A percentile compares a stretch with the other conserved stretches of the same genome.
phyloP scores from a whole-genome alignment of 2,797 vertebrate species.

The Sebastiscus tertius region DNA sequence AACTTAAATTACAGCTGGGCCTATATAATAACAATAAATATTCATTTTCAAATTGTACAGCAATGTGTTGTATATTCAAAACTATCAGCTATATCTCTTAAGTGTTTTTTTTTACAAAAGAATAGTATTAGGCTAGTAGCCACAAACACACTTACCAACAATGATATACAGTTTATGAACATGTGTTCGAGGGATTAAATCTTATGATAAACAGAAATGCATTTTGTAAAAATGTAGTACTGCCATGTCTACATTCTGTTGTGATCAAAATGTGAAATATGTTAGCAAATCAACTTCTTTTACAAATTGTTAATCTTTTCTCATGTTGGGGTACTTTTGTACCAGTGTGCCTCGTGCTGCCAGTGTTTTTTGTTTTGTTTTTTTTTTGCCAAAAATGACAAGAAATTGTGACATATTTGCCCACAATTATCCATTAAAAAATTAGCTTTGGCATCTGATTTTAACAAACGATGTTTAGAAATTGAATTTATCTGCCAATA shows the following conservation, averaged over 20 bases:
- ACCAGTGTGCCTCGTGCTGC: conserved; percentile 9
- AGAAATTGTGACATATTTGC: conserved; percentile 30
- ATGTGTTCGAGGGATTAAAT: conserved; percentile 47
- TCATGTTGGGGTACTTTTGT: conserved; percentile 11
- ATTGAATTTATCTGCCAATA: conserved; percentile 50
- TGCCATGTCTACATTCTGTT: conserved; percentile 50
- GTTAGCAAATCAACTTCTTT: conserved; percentile 20
- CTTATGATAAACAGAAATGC: conserved; percentile 43
- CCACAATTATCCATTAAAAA: conserved; percentile 58
- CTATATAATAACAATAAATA: conserved; percentile 71
- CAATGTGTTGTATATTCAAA: conserved; percentile 72
- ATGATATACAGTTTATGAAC: conserved; percentile 62
- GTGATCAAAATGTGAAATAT: conserved; percentile 48
- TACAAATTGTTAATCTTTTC: conserved; percentile 21
- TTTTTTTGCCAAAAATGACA: conserved; percentile 21
- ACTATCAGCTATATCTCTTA: conserved; percentile 70
- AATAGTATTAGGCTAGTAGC: conserved; percentile 67
- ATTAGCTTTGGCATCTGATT: conserved; percentile 73
- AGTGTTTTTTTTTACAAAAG: conserved; percentile 69
- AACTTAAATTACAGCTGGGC: conserved; percentile 64
- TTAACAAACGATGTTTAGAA: conserved; percentile 51
- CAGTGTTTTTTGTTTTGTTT: background rate
- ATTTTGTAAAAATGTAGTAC: conserved; percentile 53
- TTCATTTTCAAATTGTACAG: conserved; percentile 69
- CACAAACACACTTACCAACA: conserved; percentile 75